Evolutionary conservation across 1,140 invertebrate species (phyloP).

Genomic region (Formica exsecta): DNA sequence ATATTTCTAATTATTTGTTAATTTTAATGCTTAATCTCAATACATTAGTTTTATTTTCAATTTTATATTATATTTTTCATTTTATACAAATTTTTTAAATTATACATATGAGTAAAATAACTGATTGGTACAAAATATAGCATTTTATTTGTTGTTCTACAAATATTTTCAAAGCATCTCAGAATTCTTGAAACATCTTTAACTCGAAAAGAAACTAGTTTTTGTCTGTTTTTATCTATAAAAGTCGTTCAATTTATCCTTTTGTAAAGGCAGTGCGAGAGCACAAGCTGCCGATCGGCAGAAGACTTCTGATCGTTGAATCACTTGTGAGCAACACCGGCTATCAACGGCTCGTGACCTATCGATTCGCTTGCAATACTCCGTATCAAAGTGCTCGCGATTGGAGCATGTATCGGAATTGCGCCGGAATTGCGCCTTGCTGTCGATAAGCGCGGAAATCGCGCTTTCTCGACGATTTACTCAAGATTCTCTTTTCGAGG

Average conservation of each 20-base stretch:
- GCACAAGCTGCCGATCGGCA: not conserved
- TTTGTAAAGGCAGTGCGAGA: not conserved
- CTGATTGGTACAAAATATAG: not conserved
- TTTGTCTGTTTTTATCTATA: not conserved
- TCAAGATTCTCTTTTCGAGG: not conserved
- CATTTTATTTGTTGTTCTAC: not conserved
- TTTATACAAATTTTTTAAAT: not conserved
- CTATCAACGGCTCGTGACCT: conserved; percentile 39
- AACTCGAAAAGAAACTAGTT: not conserved
- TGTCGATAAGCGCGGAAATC: conserved; percentile 48
- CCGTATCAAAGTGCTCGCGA: conserved; percentile 36
- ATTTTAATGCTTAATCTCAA: not conserved
- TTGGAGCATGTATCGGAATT: conserved; percentile 50
- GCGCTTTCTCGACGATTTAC: conserved; percentile 34
- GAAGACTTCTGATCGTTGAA: conserved; percentile 16
- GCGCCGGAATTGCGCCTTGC: conserved; percentile 5
- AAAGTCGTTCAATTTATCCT: conserved; percentile 28
- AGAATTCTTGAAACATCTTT: not conserved
- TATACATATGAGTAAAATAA: not conserved
- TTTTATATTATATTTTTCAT: not conserved
- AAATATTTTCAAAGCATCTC: not conserved
- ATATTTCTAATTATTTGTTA: not conserved
- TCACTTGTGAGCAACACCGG: conserved; percentile 17
- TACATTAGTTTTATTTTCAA: not conserved
- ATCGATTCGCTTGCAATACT: conserved; percentile 39